Evolutionary conservation across 35 echinoderm and acorn worm species (phyloP), one percentile per base, ranked within the genome.

Genomic region (Ophiothrix spiculata): DNA sequence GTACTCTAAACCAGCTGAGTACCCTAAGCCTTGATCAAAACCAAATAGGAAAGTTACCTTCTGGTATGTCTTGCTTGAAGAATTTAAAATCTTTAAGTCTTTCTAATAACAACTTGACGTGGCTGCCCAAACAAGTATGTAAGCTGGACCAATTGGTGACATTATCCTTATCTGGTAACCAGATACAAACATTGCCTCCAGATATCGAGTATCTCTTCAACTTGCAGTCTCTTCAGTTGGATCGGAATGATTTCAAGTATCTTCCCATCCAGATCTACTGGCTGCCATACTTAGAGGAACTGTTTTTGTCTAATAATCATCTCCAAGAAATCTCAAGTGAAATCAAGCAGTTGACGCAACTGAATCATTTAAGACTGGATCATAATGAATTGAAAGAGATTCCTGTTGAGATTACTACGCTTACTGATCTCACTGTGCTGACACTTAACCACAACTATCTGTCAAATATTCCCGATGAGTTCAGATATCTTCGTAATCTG

Each of bases 231-330:
- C 73, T 98, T 14, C 79, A 84, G 33, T 41, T 98, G 12, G 86
- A 93, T 74, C 79, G 76, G 13, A 98, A 98, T 69, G 39, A 77
- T 25, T 98, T 98, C 64, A 76, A 81, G 40, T 94, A 88, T 78
- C 87, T 98, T 35, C 95, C 95, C 1, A 82, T 98, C 25, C 95
- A 98, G 35, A 63, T 94, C 6, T 98, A 94, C 64, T 98, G 95
- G 95, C 89, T 98, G 0, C 95, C 95, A 36, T 88, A 91, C 35
- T 73, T 98, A 1, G 64, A 90, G 46, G 95, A 94, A 54, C 85
- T 98, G 39, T 86, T 91, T 39, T 38, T 91, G 0, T 89, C 90
- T 28, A 85, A 91, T 35, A 98, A 98, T 85, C 31, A 60, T 19
- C 42, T 98, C 38, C 75, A 82, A 36, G 95, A 94, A 83, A 82